Conservation (phyloP, 1,140 invertebrate species). For the Ceratosolen fusciceps region DNA sequence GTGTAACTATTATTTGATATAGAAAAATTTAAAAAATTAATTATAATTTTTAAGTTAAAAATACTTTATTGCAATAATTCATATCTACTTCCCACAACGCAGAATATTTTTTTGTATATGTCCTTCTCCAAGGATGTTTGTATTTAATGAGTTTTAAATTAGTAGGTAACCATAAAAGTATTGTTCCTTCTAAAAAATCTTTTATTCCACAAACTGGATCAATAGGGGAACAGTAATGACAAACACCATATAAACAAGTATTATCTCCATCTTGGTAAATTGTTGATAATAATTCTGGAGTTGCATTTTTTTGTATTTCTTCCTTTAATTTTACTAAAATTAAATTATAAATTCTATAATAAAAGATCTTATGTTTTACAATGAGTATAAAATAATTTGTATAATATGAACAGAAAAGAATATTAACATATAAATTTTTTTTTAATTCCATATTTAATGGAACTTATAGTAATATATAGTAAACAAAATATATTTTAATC, state of each 20-base stretch:
- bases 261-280: constrained; percentile 70
- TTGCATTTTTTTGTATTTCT: constrained; percentile 82
- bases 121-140: constrained; percentile 90
- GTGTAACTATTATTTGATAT: neutral
- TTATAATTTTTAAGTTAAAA: neutral
- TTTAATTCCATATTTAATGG: no score
- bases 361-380: no score
- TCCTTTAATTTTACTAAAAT: constrained; percentile 77
- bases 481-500: no score
- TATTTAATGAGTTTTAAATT: constrained; percentile 76
- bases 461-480: no score
- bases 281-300: constrained; percentile 76
- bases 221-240: constrained; percentile 86
- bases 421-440: no score
- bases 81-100: constrained; percentile 87
- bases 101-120: constrained; percentile 82
- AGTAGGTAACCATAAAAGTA: constrained; percentile 86
- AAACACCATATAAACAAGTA: constrained; percentile 90
- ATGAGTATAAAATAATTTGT: no score
- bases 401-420: no score
- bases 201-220: constrained; percentile 86
- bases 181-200: constrained; percentile 83
- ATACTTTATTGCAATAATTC: constrained; percentile 83
- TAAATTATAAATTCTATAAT: no score
- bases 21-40: neutral